Conservation (phyloP, 2,113 vertebrate genomes). For the Scopus umbretta region DNA sequence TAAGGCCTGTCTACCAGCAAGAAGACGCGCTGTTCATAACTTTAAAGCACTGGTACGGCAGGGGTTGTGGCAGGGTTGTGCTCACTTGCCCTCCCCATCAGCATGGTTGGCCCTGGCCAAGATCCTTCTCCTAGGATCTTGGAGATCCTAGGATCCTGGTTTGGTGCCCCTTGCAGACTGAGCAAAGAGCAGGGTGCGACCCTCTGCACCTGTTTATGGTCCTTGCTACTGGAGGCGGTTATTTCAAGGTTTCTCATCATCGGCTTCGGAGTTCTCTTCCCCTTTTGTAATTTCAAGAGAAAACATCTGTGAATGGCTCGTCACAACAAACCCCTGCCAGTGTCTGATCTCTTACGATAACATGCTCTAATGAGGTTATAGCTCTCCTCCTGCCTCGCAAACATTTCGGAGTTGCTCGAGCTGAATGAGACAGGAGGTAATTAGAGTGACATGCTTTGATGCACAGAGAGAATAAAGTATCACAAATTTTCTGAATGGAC, state of each 20-base stretch:
- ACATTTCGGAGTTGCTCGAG: not conserved
- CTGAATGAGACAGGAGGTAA: constrained; percentile 21
- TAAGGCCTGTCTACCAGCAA: not conserved
- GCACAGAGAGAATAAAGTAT: constrained; percentile 51
- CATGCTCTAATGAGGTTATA: constrained; percentile 46
- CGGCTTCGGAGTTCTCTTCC: not conserved
- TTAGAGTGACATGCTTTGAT: constrained; percentile 44
- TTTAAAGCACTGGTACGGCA: not conserved
- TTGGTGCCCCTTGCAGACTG: not conserved
- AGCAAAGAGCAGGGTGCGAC: not conserved
- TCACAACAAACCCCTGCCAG: constrained; percentile 24
- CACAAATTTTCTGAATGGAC: constrained; percentile 54
- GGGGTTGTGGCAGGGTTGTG: not conserved
- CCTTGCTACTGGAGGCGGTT: not conserved
- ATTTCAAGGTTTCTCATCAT: not conserved
- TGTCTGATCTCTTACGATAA: constrained; percentile 54
- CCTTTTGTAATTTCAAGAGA: constrained; percentile 32
- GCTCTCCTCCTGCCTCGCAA: constrained; percentile 34
- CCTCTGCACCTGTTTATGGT: not conserved
- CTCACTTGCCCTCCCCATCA: not conserved
- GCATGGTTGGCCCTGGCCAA: not conserved
- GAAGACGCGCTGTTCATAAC: not conserved
- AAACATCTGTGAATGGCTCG: constrained; percentile 5
- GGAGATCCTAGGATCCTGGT: no score
- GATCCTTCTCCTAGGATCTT: not conserved